These are phyloP conservation scores for Sminthurinus aureus DNA, from an alignment of 2,888 invertebrate species.

Conservation along the genomic window DNA sequence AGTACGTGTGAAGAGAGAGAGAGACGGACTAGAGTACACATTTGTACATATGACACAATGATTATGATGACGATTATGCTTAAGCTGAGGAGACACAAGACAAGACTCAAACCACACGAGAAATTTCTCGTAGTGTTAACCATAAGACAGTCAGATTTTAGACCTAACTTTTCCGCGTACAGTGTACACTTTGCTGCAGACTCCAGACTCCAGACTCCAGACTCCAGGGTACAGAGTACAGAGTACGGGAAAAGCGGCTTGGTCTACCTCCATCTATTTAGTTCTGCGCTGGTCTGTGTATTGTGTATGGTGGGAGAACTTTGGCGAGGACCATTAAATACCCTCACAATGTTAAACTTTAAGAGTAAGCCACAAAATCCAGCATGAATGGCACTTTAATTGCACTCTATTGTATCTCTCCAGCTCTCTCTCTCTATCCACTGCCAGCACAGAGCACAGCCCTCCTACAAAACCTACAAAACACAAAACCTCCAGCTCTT, in stretches of 20 bases:
- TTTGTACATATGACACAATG: too few species aligned
- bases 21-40: too few species aligned
- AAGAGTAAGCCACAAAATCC: slow-evolving; percentile 43
- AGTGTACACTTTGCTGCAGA: too few species aligned
- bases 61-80: slow-evolving; percentile 9
- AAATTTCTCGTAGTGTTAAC: too few species aligned
- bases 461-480: too few species aligned
- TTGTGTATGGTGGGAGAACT: slow-evolving; percentile 12
- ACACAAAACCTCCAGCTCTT: slow-evolving; percentile 33
- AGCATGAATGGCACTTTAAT: slow-evolving; percentile 59
- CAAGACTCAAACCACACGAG: neutral
- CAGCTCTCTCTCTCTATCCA: neutral
- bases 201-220: too few species aligned
- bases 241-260: neutral
- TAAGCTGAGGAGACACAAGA: neutral
- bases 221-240: too few species aligned
- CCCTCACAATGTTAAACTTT: slow-evolving; percentile 55
- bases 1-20: too few species aligned
- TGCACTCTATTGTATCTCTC: slow-evolving; percentile 57
- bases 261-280: too few species aligned
- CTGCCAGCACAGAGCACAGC: neutral
- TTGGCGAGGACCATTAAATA: slow-evolving; percentile 48
- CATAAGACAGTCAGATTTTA: too few species aligned
- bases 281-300: too few species aligned
- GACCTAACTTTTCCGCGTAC: too few species aligned